These are phyloP conservation scores for Argyra leucocephala DNA, from an alignment of 2,888 invertebrate species.

Conservation along the genomic window DNA sequence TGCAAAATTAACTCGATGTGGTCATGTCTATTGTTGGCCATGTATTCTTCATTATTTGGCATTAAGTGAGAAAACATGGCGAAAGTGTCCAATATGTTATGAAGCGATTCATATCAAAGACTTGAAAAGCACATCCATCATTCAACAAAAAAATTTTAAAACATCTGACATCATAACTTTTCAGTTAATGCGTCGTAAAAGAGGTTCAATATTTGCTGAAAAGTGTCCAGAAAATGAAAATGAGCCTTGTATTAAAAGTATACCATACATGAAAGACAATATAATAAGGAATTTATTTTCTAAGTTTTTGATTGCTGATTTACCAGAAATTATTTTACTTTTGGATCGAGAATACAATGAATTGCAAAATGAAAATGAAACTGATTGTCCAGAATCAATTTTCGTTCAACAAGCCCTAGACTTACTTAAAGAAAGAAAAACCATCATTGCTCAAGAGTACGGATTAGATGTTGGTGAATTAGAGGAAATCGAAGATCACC, in stretches of 20 bases:
- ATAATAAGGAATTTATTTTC: constrained; percentile 47
- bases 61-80: constrained; percentile 69
- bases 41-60: constrained; percentile 88
- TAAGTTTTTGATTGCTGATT: constrained; percentile 63
- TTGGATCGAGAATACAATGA: constrained; percentile 64
- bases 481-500: not conserved
- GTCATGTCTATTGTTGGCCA: constrained; percentile 89
- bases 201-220: constrained; percentile 46
- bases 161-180: constrained; percentile 64
- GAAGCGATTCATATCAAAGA: constrained; percentile 70
- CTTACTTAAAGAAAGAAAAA: constrained; percentile 46
- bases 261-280: not conserved
- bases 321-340: constrained; percentile 58
- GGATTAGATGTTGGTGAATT: constrained; percentile 7
- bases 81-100: constrained; percentile 88
- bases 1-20: constrained; percentile 87
- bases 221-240: constrained; percentile 44
- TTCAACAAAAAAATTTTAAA: constrained; percentile 35
- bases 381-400: constrained; percentile 69
- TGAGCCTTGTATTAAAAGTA: constrained; percentile 31
- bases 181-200: constrained; percentile 76
- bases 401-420: constrained; percentile 77
- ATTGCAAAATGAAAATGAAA: constrained; percentile 56
- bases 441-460: constrained; percentile 27
- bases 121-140: constrained; percentile 61